These are phyloP conservation scores for Zygaena filipendulae DNA, from an alignment of 2,888 invertebrate genomes.

Conservation along the genomic window DNA sequence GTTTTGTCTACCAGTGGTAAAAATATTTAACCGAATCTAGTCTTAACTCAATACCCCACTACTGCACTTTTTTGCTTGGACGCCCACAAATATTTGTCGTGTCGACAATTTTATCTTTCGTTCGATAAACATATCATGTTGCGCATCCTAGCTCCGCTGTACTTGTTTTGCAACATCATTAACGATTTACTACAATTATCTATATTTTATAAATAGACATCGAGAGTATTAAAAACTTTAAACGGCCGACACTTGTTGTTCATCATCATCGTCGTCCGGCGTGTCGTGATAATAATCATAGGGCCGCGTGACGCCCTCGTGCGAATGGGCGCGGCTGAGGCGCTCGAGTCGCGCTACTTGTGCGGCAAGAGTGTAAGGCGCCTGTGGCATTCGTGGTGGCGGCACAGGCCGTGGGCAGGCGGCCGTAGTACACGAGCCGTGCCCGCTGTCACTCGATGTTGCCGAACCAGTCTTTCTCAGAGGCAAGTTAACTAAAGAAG, in stretches of 20 bases:
- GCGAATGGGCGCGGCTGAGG: slow-evolving; percentile 85
- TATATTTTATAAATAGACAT: slow-evolving; percentile 59
- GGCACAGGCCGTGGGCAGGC: slow-evolving; percentile 75
- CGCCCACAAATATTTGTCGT: no score
- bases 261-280: slow-evolving; percentile 62
- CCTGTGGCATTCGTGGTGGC: slow-evolving; percentile 74
- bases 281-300: slow-evolving; percentile 74
- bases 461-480: slow-evolving; percentile 90
- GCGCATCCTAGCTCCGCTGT: no score
- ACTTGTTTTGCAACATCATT: no score
- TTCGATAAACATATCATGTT: no score
- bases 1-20: no score
- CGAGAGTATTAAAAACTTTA: slow-evolving; percentile 46
- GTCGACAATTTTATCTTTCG: no score
- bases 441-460: slow-evolving; percentile 92
- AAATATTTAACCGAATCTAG: no score
- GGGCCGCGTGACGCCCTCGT: slow-evolving; percentile 84
- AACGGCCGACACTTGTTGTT: slow-evolving; percentile 65
- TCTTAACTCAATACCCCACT: no score
- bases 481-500: slow-evolving; percentile 90
- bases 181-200: slow-evolving; percentile 1
- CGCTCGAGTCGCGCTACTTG: slow-evolving; percentile 87
- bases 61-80: no score
- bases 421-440: slow-evolving; percentile 76
- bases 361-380: slow-evolving; percentile 86